Percentiles rank a stretch among this genome's conserved stretches.
phyloP scores from a whole-genome alignment of 2,797 vertebrate genomes.

The Monodelphis domestica region DNA sequence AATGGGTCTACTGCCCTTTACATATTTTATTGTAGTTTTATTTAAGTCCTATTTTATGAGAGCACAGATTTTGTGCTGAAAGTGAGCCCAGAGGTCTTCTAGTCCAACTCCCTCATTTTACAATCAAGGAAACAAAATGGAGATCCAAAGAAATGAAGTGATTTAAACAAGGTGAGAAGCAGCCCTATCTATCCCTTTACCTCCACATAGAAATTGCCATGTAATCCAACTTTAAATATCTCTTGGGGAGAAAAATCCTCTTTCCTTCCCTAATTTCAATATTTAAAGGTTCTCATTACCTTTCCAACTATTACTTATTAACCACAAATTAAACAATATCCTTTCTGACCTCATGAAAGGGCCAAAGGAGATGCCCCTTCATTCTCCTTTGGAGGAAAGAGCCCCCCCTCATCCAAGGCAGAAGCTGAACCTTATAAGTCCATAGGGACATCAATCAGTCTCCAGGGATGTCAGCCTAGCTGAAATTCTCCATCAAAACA shows the following conservation, averaged over 20 bases:
- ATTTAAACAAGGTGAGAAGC: not conserved
- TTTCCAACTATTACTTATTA: constrained; percentile 18
- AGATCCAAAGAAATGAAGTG: not conserved
- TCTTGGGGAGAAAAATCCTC: constrained; percentile 38
- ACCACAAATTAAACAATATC: not conserved
- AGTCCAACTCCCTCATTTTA: not conserved
- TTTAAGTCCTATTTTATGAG: constrained; percentile 26
- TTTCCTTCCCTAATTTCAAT: constrained; percentile 20
- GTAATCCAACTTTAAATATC: constrained; percentile 25
- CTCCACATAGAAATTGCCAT: constrained; percentile 2
- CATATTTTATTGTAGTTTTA: not conserved
- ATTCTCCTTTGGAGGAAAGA: constrained; percentile 5
- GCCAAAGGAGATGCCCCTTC: not conserved
- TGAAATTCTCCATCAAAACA: not conserved
- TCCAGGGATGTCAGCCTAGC: not conserved
- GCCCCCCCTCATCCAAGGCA: not conserved
- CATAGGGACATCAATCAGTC: not conserved
- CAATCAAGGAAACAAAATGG: not conserved
- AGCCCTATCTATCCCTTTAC: not conserved
- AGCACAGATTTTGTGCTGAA: not conserved
- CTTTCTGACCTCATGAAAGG: constrained; percentile 37
- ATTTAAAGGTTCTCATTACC: not conserved
- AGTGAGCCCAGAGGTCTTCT: not conserved
- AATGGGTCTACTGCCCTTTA: constrained; percentile 10
- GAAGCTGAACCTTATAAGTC: not conserved